Evolutionary conservation across 2,888 invertebrate genomes (phyloP).

Genomic region (Coenonympha glycerion): DNA sequence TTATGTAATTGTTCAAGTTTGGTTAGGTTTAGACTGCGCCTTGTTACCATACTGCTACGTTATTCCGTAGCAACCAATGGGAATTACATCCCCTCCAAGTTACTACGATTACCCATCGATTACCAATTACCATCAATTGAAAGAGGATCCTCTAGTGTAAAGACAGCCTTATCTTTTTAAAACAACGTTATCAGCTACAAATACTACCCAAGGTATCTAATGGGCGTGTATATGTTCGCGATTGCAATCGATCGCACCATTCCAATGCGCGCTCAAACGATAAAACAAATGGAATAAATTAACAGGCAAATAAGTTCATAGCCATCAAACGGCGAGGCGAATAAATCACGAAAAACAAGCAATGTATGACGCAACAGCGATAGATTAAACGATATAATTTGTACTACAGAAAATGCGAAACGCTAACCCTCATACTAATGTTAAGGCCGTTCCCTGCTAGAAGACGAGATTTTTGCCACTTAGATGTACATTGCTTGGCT

Average conservation of each 20-base stretch:
- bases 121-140: too few relatives aligned
- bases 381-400: conserved; percentile 28
- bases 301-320: conserved; percentile 5
- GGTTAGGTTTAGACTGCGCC: too few relatives aligned
- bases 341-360: conserved; percentile 20
- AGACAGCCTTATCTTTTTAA: too few relatives aligned
- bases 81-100: too few relatives aligned
- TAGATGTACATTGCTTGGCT: conserved; percentile 4
- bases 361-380: conserved; percentile 23
- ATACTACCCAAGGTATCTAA: neutral
- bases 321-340: conserved; percentile 3
- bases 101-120: too few relatives aligned
- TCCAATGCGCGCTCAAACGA: neutral
- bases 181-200: too few relatives aligned
- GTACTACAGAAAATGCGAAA: conserved; percentile 24
- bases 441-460: neutral
- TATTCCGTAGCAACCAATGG: too few relatives aligned
- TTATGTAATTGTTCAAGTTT: too few relatives aligned
- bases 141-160: too few relatives aligned
- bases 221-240: neutral
- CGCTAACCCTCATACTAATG: conserved; percentile 14
- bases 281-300: conserved; percentile 9
- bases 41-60: too few relatives aligned
- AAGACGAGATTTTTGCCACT: neutral
- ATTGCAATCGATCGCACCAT: neutral